Base-by-base conservation (phyloP, 2,888 invertebrate species). In the Drosophila kuntzei region DNA sequence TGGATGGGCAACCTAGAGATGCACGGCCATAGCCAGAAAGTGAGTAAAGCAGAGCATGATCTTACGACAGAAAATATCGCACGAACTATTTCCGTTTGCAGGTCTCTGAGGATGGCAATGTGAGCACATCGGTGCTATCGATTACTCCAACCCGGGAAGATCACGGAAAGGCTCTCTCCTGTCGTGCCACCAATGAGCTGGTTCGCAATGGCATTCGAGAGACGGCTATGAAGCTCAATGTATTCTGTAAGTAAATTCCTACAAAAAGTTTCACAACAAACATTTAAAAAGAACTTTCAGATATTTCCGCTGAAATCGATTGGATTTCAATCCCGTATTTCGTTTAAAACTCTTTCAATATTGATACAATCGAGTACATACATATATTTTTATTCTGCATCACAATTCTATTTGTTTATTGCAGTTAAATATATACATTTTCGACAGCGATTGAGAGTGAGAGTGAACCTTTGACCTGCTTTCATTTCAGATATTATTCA, bases 81-180 rank as follows among this genome's bases (percentile, higher is more conserved):
- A 5, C 1, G 11, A 50, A 12, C 22, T 22, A 0, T 9, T 3
- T 3, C 6, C 14, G 0, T 49, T 18, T 53, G 75, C 90, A 97
- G 97, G 95, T 95, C 77, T 95, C 97, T 0, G 94, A 94, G 54
- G 96, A 97, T 90, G 96, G 96, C 32, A 97, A 97, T 90, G 95
- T 96, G 79, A 97, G 97, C 44, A 94, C 95, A 41, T 97, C 97
- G 3, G 94, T 94, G 65, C 92, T 98, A 59, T 94, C 94, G 54
- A 95, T 97, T 93, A 94, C 94, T 20, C 97, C 97, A 11, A 94
- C 94, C 3, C 94, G 96, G 91, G 94, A 94, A 77, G 96, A 98
- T 93, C 95, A 97, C 90, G 96, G 95, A 14, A 95, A 95, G 87
- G 94, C 94, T 29, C 93, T 98, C 67, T 96, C 95, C 54, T 98